Percentiles rank a stretch among this genome's conserved stretches.
Conservation (phyloP, 2,797 vertebrate genomes). For the Coendou prehensilis region DNA sequence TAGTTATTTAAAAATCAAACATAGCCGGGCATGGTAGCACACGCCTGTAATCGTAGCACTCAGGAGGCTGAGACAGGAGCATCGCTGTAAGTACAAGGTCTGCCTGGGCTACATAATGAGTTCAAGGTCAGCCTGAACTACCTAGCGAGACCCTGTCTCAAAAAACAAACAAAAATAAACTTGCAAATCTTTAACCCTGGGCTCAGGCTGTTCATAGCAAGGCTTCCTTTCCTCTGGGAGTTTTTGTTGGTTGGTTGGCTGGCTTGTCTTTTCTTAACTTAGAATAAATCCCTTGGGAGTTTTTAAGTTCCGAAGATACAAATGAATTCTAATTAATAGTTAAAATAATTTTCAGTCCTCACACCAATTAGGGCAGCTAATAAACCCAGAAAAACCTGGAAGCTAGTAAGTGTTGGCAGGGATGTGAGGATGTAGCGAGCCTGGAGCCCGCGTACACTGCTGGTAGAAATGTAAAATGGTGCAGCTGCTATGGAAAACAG, state of each 20-base stretch:
- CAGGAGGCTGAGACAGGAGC: not conserved
- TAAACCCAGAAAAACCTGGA: not conserved
- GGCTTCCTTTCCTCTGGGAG: not conserved
- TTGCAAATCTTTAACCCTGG: not conserved
- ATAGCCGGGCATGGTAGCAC: not conserved
- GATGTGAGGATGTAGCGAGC: not conserved
- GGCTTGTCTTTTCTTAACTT: not conserved
- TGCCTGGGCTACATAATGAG: not conserved
- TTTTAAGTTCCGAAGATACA: not conserved
- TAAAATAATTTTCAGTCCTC: not conserved
- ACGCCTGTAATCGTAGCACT: not conserved
- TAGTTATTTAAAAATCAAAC: not conserved
- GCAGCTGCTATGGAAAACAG: not conserved
- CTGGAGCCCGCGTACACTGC: too few relatives aligned
- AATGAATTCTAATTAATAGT: not conserved
- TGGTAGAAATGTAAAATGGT: not conserved
- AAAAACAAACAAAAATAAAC: not conserved
- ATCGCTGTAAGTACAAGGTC: not conserved
- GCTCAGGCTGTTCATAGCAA: not conserved
- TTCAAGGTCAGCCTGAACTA: not conserved
- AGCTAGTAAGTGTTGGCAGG: too few relatives aligned
- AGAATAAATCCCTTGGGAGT: not conserved
- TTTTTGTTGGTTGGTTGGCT: not conserved
- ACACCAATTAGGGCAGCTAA: not conserved
- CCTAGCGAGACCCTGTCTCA: not conserved